Base-by-base conservation (phyloP, 2,888 invertebrate species). In the Meteorus colon region DNA sequence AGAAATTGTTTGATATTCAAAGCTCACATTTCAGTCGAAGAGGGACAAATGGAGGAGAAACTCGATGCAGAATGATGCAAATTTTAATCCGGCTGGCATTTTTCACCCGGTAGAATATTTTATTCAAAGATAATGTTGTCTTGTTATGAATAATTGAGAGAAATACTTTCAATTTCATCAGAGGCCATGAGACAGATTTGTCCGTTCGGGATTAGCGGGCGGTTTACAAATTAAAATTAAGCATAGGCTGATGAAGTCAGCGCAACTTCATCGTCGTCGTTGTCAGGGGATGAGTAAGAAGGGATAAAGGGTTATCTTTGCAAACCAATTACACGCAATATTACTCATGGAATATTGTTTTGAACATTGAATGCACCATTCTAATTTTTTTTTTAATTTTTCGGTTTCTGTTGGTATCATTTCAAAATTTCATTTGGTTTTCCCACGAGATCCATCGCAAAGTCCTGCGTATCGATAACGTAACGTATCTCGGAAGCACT, bases 1-100 rank as follows among this genome's bases (percentile, higher is more conserved):
- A 85, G 85, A 87, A 87, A 87, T 88, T 88, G 88, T 84, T 86
- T 86, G 88, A 88, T 86, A 87, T 87, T 88, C 86, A 87, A 85
- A 85, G 86, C 85, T 82, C 82, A 86, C 82, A 84, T 82, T 85
- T 82, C 48, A 63, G 16, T 37, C 5, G 45, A 45, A 4, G 63
- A 31, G n/a, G 29, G 31, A 29, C 55, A 62, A 5, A 14, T 3
- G 62, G 27, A 12, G 31, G 16, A 12, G 31, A 31, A 27, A 31
- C 12, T 5, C n/a, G 31, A 14, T 37, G 41, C 41, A 41, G 41
- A 51, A 31, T n/a, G 29, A 62, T 31, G 24, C 19, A 1, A 65
- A 12, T 24, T 6, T 37, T 24, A 65, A 24, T 65, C 4, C 12
- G 41, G 19, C 19, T n/a, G 1, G n/a, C 19, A 65, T 41, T 65